Base-by-base conservation (phyloP, 1,140 invertebrate genomes). In the Lepidurus couesii region DNA sequence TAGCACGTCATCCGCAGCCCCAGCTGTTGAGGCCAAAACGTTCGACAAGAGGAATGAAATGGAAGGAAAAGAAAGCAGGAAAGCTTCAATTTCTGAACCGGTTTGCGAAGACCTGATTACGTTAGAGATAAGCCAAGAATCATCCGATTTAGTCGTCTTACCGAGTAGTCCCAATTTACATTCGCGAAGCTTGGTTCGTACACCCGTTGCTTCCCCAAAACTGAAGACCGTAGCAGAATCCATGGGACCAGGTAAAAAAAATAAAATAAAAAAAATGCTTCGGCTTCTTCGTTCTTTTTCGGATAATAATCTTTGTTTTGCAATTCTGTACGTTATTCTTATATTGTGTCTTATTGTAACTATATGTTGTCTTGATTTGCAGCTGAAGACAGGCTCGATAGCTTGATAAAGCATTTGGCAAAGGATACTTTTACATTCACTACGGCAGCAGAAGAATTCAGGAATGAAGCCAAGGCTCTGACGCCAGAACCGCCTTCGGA, bases 321-420 rank as follows among this genome's bases (percentile, higher is more conserved):
- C 0, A 47, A 47, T 10, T 47, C 4, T 9, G 6, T 47, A 11
- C 16, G 1, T 16, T 47, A 45, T 79, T 24, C 45, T 73, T 21
- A 44, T 43, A 47, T 73, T 47, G 42, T 75, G 73, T 53, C 47
- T 24, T 43, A 78, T 47, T 73, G 74, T 75, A 79, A 75, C 78
- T 47, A 47, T 11, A 11, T 47, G 10, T 47, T 47, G 6, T 16
- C 77, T 73, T 79, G 83, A 84, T 26, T 78, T n/a, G 53, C 26
- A 75, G 73, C 78, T 79, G 87, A 90, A 80, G 88, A 89, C 81
- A 85, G 89, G 24, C 83, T 91, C 26, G 90, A 90, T 82, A 87
- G 87, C 73, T 84, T 91, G 11, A 87, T 91, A 13, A 91, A 90
- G 81, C 89, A 87, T 80, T 83, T 90, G 53, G 87, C 87, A 3